Conservation (phyloP, 2,113 vertebrate genomes). For the Calyptommatus sinebrachiatus region DNA sequence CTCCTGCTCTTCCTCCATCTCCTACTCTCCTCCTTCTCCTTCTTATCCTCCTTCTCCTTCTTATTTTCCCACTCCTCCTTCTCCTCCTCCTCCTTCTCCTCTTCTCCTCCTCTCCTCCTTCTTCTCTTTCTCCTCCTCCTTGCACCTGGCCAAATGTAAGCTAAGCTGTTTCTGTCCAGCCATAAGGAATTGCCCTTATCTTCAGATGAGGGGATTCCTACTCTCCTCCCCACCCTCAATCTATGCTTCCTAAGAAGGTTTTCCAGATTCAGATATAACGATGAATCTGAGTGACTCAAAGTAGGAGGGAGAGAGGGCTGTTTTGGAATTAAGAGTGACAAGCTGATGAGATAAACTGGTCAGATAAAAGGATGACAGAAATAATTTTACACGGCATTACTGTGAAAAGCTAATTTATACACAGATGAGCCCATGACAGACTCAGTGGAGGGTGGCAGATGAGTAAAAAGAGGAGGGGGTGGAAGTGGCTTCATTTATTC, state of each 20-base stretch:
- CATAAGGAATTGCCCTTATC: not conserved
- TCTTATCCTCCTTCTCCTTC: too few species aligned
- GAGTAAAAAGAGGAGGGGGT: slow-evolving; percentile 15
- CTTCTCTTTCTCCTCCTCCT: too few species aligned
- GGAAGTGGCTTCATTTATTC: slow-evolving; percentile 59
- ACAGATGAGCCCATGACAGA: slow-evolving; percentile 67
- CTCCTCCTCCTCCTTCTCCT: too few species aligned
- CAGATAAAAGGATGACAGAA: slow-evolving; percentile 68
- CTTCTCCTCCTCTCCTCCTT: too few species aligned
- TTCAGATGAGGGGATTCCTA: not conserved
- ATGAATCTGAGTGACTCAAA: too few species aligned
- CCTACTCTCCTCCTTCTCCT: too few species aligned
- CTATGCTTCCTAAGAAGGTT: too few species aligned
- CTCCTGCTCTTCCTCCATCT: too few species aligned
- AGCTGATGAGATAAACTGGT: slow-evolving; percentile 66
- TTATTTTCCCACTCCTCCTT: too few species aligned
- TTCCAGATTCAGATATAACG: too few species aligned
- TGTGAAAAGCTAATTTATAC: slow-evolving; percentile 70
- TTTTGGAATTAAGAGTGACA: slow-evolving; percentile 59
- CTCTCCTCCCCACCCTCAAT: not conserved
- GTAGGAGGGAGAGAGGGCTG: not conserved
- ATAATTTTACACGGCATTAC: slow-evolving; percentile 64
- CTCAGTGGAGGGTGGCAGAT: slow-evolving; percentile 62
- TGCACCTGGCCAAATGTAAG: not conserved
- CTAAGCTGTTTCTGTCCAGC: not conserved